Evolutionary conservation across 2,113 vertebrate species (phyloP), one percentile per base, ranked within the genome.

Genomic region (Theristicus caerulescens): DNA sequence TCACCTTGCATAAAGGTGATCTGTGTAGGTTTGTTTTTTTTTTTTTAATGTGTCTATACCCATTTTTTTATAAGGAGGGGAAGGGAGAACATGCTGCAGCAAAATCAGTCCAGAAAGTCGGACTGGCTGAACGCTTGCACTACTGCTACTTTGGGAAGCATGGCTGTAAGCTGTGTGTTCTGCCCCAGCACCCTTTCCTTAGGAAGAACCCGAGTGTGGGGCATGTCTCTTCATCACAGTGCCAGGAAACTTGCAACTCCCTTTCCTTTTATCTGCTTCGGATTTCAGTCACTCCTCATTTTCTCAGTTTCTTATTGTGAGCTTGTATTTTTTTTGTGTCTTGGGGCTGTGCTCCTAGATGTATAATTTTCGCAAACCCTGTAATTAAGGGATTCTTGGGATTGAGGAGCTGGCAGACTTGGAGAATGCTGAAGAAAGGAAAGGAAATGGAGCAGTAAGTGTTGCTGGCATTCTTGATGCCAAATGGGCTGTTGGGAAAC

Each of bases 371-470:
- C 62, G 51, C 38, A 64, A 91, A 91, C 82, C 73, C 82, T 83
- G 42, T 93, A 94, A 94, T 95, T 96, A 95, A 91, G 58, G 74
- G 66, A 66, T 93, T 89, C 58, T 91, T 91, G 38, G 44, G 46
- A 40, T 47, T 73, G 74, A 91, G 70, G 52, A 89, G n/a, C 25
- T 3, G 9, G 29, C 31, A 77, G 66, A 58, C 62, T 72, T 62
- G 32, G 24, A 65, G 17, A 89, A 85, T 46, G 40, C 25, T 42
- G 47, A 85, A 74, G 52, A 82, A 92, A 72, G 19, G 42, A 54
- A 82, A 85, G 62, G 69, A 82, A 87, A 49, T 14, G 16, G 40
- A 90, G 18, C 38, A 79, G 22, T 72, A 65, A 88, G 62, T 61
- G 57, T 72, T 88, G 22, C 57, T 90, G 38, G 34, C 47, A 15